Evolutionary conservation across 2,113 vertebrate genomes (phyloP).

Genomic region (Nerophis lumbriciformis): DNA sequence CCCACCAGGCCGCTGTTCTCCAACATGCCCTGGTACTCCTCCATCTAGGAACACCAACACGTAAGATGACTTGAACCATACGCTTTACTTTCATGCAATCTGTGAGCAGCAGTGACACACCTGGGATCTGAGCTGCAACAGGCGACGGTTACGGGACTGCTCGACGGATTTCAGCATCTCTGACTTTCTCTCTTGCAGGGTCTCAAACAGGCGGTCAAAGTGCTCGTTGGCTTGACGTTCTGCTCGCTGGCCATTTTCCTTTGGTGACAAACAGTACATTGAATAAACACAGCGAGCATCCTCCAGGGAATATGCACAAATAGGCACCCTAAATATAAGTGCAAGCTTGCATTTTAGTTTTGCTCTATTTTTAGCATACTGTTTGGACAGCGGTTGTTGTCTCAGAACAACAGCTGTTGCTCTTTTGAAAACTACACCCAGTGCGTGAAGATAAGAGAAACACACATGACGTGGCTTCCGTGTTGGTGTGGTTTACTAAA

Average conservation of each 20-base stretch:
- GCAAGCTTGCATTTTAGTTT: neutral
- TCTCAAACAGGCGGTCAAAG: conserved; percentile 84
- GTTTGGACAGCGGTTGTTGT: neutral
- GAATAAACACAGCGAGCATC: no score
- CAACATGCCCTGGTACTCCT: conserved; percentile 95
- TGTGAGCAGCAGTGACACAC: conserved; percentile 14
- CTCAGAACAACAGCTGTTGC: neutral
- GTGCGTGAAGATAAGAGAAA: conserved; percentile 1
- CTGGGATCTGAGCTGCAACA: conserved; percentile 82
- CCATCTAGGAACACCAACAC: conserved; percentile 54
- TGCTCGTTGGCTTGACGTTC: conserved; percentile 79
- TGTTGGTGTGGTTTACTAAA: conserved; percentile 32
- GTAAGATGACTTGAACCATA: neutral
- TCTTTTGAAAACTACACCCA: conserved; percentile 1
- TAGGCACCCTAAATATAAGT: no score
- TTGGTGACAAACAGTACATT: neutral
- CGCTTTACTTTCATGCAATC: neutral
- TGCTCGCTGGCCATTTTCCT: conserved; percentile 88
- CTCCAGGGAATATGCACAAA: neutral
- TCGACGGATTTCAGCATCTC: conserved; percentile 85
- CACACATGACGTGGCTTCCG: conserved; percentile 6
- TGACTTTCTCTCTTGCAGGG: conserved; percentile 83
- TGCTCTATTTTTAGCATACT: no score
- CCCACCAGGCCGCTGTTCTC: conserved; percentile 95
- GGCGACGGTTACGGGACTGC: conserved; percentile 74